Base-by-base conservation (phyloP, 2,797 vertebrate genomes). In the Varecia variegata region DNA sequence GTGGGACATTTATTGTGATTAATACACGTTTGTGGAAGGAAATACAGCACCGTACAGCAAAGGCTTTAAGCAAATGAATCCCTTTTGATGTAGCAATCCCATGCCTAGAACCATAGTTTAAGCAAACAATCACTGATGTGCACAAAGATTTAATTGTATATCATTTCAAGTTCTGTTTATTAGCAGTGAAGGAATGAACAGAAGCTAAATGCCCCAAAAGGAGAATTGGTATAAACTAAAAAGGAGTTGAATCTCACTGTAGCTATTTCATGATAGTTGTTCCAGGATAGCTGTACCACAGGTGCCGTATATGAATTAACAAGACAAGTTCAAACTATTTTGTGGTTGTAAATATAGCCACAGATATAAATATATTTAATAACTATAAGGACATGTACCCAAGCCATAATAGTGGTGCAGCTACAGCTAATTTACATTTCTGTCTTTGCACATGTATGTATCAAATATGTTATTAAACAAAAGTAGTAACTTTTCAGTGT, bases 401-500 rank as follows among this genome's bases (percentile, higher is more conserved):
- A 15, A 2, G 4, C 50, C 3, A 10, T 25, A 15, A 27, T 10
- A 40, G 8, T 14, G 5, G 23, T 17, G 6, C 1, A 18, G 32
- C 62, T 14, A 20, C 1, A 52, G 9, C 2, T 25, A n/a, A 71
- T 18, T 9, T 35, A 7, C 0, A 4, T 54, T 67, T 60, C 73
- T 18, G 58, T 62, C 43, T 62, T 62, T 90, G 62, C 8, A 23
- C 13, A 1, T 40, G 68, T 12, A 38, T 65, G 35, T 35, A 30
- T 14, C 27, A 32, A 94, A 74, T 32, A 45, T 9, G 13, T 17
- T 30, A 47, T n/a, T 18, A 54, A 74, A 65, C 56, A 43, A 23
- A 15, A 2, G 7, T n/a, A 17, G 43, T 50, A n/a, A 9, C 5
- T 82, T 70, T 35, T 7, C 7, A 47, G 12, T 60, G 27, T 30